Evolutionary conservation across 1,140 invertebrate genomes (phyloP), one percentile per base, ranked within the genome.

Genomic region (Fopius arisanus): DNA sequence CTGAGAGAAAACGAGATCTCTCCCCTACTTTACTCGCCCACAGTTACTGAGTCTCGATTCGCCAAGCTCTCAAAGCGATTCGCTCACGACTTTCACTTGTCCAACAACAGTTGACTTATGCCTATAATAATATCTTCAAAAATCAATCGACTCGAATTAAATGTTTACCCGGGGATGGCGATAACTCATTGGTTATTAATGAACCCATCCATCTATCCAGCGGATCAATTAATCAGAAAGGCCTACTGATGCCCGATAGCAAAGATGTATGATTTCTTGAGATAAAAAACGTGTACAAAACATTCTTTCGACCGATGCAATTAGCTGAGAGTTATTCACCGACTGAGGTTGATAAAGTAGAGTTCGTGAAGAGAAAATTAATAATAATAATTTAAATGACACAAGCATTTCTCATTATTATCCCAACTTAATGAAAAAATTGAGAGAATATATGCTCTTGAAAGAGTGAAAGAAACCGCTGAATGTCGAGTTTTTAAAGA

Each of bases 1-100:
- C 28, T 31, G 62, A 65, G 54, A 62, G 62, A 65, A 65, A 65
- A 65, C 16, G 29, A 65, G 2, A 33, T 31, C 29, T 62, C 29
- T 65, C 29, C 16, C 29, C 29, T 28, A 28, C 54, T 59, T 26
- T 23, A 59, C 2, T 59, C 19, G 23, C 54, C 14, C 10, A 59
- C 43, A 54, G 48, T 59, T 59, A 26, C 10, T 14, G 14, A 59
- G 43, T 59, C 21, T 59, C 54, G 54, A 59, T 59, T 59, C 54
- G 54, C 54, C 54, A 59, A 6, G 19, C 23, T 59, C 54, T 59
- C 3, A 26, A 26, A 23, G 23, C 54, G 10, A 23, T 59, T 59
- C 54, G 54, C 19, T 14, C 19, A 59, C 21, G 10, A 59, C 54
- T 59, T 59, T 59, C 54, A 59, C 54, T 59, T 26, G 54, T 59